A percentile compares a stretch with the other conserved stretches of the same genome.
Evolutionary conservation across 2,888 invertebrate species (phyloP).

Genomic region (Rhagium mordax): DNA sequence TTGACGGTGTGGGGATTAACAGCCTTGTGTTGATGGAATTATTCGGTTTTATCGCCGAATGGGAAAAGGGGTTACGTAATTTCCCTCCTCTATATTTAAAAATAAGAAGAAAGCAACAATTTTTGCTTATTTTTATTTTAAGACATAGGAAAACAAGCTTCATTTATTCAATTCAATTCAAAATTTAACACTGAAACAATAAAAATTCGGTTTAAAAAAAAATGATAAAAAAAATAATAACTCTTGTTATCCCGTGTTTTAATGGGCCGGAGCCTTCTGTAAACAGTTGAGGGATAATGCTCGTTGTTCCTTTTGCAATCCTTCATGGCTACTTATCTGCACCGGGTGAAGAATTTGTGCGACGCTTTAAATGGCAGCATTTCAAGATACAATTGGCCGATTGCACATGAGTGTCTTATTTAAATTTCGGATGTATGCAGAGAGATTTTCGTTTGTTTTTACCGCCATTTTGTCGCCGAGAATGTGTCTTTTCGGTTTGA

Average conservation of each 20-base stretch:
- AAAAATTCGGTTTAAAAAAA: too few relatives aligned
- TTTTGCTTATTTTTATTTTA: too few relatives aligned
- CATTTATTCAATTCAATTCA: too few relatives aligned
- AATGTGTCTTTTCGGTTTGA: conserved; percentile 63
- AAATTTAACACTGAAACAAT: too few relatives aligned
- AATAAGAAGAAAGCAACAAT: too few relatives aligned
- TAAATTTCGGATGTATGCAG: conserved; percentile 62
- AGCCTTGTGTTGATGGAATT: conserved; percentile 1
- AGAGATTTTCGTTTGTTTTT: conserved; percentile 59
- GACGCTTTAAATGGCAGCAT: conserved; percentile 45
- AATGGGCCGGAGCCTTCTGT: background rate
- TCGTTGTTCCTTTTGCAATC: background rate
- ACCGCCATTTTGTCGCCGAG: conserved; percentile 65
- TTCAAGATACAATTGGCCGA: conserved; percentile 61
- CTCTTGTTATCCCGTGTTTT: background rate
- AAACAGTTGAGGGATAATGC: background rate
- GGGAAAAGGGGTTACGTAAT: background rate
- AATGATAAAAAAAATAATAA: too few relatives aligned
- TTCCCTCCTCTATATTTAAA: too few relatives aligned
- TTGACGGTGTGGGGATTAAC: conserved; percentile 18
- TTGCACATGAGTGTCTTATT: conserved; percentile 64
- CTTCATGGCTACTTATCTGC: conserved; percentile 31
- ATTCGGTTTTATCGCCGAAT: background rate
- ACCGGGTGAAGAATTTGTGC: conserved; percentile 41
- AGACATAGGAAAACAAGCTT: too few relatives aligned